Conservation (phyloP, 2,888 invertebrate species). For the Noctua comes region DNA sequence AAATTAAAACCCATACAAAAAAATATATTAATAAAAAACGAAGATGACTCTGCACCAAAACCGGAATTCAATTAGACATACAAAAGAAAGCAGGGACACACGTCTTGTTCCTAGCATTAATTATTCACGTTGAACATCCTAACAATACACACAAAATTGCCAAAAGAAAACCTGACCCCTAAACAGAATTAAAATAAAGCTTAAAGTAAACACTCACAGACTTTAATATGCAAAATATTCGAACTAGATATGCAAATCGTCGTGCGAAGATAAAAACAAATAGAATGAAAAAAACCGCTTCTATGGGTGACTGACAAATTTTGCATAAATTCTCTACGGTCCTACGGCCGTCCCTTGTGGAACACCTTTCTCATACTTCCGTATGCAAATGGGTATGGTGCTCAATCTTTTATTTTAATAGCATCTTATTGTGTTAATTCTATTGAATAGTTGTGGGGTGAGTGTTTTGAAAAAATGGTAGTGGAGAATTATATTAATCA, state of each 20-base stretch:
- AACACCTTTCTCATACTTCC: slow-evolving; percentile 85
- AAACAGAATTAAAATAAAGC: slow-evolving; percentile 88
- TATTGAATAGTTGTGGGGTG: slow-evolving; percentile 82
- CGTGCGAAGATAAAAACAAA: slow-evolving; percentile 88
- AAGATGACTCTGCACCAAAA: slow-evolving; percentile 87
- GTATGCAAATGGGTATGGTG: slow-evolving; percentile 87
- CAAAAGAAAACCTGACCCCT: slow-evolving; percentile 85
- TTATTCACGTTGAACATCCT: slow-evolving; percentile 83
- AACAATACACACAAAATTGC: slow-evolving; percentile 82
- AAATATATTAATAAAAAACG: slow-evolving; percentile 82
- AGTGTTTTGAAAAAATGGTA: slow-evolving; percentile 77
- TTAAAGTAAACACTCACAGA: slow-evolving; percentile 85
- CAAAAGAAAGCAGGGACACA: slow-evolving; percentile 87
- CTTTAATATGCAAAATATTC: slow-evolving; percentile 87
- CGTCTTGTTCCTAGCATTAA: slow-evolving; percentile 85
- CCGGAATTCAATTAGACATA: slow-evolving; percentile 88
- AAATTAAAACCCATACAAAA: slow-evolving; percentile 79
- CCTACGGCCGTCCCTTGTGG: slow-evolving; percentile 80
- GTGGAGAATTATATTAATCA: slow-evolving; percentile 85
- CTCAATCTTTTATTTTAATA: slow-evolving; percentile 90
- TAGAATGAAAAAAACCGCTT: slow-evolving; percentile 88
- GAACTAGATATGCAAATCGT: slow-evolving; percentile 89
- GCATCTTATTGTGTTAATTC: slow-evolving; percentile 87
- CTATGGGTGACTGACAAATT: slow-evolving; percentile 87
- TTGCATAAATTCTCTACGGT: slow-evolving; percentile 83